Percentiles rank a stretch among this genome's conserved stretches.
Conservation (phyloP, 2,113 vertebrate species). For the Scopus umbretta region DNA sequence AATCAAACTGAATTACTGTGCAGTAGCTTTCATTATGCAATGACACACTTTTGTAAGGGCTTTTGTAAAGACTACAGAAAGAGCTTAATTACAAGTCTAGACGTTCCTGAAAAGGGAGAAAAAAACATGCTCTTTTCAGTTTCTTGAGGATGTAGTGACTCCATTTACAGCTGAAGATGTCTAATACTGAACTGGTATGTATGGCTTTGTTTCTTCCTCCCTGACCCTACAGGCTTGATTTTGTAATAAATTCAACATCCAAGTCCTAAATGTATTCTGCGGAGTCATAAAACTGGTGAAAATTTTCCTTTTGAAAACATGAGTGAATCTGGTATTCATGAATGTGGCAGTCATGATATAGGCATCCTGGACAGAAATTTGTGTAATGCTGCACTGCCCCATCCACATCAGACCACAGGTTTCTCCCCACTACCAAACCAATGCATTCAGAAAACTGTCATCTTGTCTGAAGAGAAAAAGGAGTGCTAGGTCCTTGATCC, state of each 20-base stretch:
- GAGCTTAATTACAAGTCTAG: slow-evolving; percentile 65
- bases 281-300: background rate
- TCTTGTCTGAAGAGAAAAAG: background rate
- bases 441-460: background rate
- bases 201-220: background rate
- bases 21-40: slow-evolving; percentile 51
- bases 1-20: slow-evolving; percentile 62
- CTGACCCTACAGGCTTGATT: background rate
- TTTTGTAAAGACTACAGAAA: slow-evolving; percentile 40
- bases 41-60: slow-evolving; percentile 32
- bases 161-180: background rate
- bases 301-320: background rate
- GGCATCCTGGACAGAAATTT: background rate
- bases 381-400: background rate
- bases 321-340: background rate
- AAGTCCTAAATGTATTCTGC: background rate
- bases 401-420: background rate
- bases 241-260: background rate
- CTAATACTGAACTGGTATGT: background rate
- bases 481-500: background rate
- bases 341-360: background rate
- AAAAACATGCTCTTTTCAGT: background rate
- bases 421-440: background rate
- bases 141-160: background rate
- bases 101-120: slow-evolving; percentile 31